Conservation (phyloP, 1,140 invertebrate species). For the Hyposmocoma kahamanoa region DNA sequence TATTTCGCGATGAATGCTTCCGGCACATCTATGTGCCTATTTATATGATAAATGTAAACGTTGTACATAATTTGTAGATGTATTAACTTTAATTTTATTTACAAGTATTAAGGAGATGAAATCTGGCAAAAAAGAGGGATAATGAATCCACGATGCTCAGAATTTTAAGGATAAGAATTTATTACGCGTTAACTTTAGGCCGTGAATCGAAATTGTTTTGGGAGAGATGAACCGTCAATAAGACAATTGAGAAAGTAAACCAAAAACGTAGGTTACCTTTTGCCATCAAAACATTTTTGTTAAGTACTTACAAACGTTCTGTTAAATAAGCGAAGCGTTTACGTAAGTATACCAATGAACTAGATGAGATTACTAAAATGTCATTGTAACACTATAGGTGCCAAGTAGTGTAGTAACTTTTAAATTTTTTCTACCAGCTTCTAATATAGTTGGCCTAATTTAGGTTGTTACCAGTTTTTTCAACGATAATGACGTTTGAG, state of each 20-base stretch:
- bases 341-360: constrained; percentile 22
- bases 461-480: constrained; percentile 69
- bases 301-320: constrained; percentile 49
- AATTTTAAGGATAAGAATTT: constrained; percentile 48
- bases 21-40: constrained; percentile 54
- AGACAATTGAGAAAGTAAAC: constrained; percentile 50
- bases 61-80: constrained; percentile 61
- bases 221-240: constrained; percentile 21
- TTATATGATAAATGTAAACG: constrained; percentile 56
- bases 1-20: constrained; percentile 72
- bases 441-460: constrained; percentile 53
- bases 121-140: constrained; percentile 50
- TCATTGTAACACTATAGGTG: constrained; percentile 54
- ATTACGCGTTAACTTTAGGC: constrained; percentile 33
- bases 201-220: constrained; percentile 23
- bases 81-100: constrained; percentile 70
- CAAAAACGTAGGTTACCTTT: constrained; percentile 72
- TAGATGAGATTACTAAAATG: constrained; percentile 33
- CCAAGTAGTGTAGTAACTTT: constrained; percentile 64
- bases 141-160: constrained; percentile 54
- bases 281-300: constrained; percentile 60
- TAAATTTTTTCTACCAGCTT: constrained; percentile 51
- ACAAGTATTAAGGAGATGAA: constrained; percentile 57
- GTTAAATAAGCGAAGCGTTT: constrained; percentile 36
- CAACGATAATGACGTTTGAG: constrained; percentile 59